Evolutionary conservation across 2,888 invertebrate species (phyloP).

Genomic region (Pollenia angustigena): DNA sequence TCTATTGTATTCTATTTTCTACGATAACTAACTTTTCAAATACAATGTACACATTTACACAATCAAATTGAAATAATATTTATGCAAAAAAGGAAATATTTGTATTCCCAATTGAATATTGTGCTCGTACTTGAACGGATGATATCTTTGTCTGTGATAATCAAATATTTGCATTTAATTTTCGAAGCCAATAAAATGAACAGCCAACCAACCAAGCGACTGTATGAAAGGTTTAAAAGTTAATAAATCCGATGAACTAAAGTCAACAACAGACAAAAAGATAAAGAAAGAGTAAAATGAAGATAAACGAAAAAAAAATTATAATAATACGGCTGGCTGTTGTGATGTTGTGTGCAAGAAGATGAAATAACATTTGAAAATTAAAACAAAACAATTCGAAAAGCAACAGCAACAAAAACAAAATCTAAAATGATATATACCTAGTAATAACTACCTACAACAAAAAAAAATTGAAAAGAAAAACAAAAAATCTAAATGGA

Average conservation of each 20-base stretch:
- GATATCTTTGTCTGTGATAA: conserved; percentile 42
- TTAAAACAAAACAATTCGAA: conserved; percentile 72
- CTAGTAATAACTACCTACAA: conserved; percentile 8
- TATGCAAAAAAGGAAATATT: conserved; percentile 30
- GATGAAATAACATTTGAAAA: conserved; percentile 69
- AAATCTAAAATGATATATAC: conserved; percentile 16
- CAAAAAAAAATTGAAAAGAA: conserved; percentile 25
- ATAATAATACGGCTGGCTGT: neutral
- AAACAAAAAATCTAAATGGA: conserved; percentile 28
- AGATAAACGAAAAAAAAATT: conserved; percentile 15
- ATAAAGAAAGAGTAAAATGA: conserved; percentile 31
- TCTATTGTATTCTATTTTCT: neutral
- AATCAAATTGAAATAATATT: conserved; percentile 54
- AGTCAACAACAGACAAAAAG: conserved; percentile 64
- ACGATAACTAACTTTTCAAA: conserved; percentile 3
- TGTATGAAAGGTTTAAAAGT: conserved; percentile 68
- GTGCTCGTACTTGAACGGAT: conserved; percentile 7
- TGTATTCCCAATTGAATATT: neutral
- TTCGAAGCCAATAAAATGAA: conserved; percentile 63
- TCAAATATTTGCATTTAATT: conserved; percentile 73
- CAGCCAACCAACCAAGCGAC: conserved; percentile 34
- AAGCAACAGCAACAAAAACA: conserved; percentile 17
- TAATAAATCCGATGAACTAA: conserved; percentile 71
- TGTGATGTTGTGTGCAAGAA: conserved; percentile 33
- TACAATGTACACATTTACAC: conserved; percentile 34